Base-by-base conservation (phyloP, 2,888 invertebrate species). In the Drosophila longiperda region DNA sequence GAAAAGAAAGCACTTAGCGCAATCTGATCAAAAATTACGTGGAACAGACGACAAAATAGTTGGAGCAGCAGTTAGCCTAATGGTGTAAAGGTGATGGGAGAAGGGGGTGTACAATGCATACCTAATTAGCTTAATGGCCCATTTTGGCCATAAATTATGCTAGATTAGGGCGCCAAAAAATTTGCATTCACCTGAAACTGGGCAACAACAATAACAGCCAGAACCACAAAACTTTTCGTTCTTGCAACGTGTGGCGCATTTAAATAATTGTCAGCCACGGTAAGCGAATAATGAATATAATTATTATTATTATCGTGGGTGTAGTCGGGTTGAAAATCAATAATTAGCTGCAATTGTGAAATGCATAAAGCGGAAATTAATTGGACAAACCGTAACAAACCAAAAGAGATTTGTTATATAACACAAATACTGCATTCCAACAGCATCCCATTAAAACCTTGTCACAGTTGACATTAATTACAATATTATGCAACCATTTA, bases 91-190 rank as follows among this genome's bases (percentile, higher is more conserved):
- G 15, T 0, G 9, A 20, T 20, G 17, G 8, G 7, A 23, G 17
- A 26, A 3, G 2, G 7, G 26, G 32, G 33, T 15, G 33, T 82
- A 88, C 73, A 86, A 88, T 89, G 87, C 85, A 85, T 85, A 88
- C 67, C 86, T 85, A 85, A 85, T 85, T 85, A 85, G 81, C 89
- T 66, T 90, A 85, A 85, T 85, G 85, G 90, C 73, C 83, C 32
- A 8, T 73, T 75, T 73, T 23, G 70, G 49, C 65, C 87, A 88
- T 85, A 83, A 85, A 85, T 85, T 85, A 83, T 71, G 59, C 65
- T 42, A 78, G 90, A 85, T 86, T 85, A 80, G 83, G 69, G 67
- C 60, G 64, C 64, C 78, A 77, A 76, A 63, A 80, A 80, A 82
- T 79, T 68, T 72, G 53, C 83, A 80, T 76, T 67, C 65, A 70